Base-by-base conservation (phyloP, 2,888 invertebrate species). In the Limnephilus rhombicus region DNA sequence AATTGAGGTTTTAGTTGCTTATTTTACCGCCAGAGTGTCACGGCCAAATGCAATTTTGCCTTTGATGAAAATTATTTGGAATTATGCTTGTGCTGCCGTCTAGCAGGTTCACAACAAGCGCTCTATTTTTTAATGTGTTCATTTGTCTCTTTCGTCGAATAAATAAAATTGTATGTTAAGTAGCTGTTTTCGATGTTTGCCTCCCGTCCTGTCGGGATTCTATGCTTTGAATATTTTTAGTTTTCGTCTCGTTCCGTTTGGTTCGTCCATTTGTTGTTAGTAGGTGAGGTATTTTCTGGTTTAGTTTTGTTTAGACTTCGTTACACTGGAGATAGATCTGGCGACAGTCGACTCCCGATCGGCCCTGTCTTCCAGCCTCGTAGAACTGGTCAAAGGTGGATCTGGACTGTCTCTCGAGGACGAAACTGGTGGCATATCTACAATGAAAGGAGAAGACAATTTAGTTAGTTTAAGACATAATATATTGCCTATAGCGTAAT, bases 311-410 rank as follows among this genome's bases (percentile, higher is more conserved):
- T 97, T 97, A 98, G 95, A 98, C 98, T 96, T 98, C 98, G 95
- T 98, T 98, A 95, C 99, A 99, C 95, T 98, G 97, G 94, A 98
- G 96, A 96, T 98, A 99, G 94, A 98, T 96, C 94, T 98, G 97
- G 95, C 97, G 97, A 95, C 99, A 99, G 95, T 98, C 98, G 94
- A 98, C 97, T 88, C 98, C 98, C 81, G 97, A 97, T 95, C 99
- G 97, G 92, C 99, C 99, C 94, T 98, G 97, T 94, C 98, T 97
- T 37, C 98, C 98, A 9, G 99, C 99, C 94, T 98, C 98, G 95
- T 98, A 98, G 94, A 98, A 97, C 88, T 97, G 96, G 94, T 98
- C 98, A 95, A 98, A 98, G 90, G 97, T 97, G 91, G 97, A 97
- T 91, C 97, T 97, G 92, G 97, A 97, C 94, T 97, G 97, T 95